Percentiles rank a stretch among this genome's conserved stretches.
These are phyloP conservation scores for Epizoanthus ramosus DNA, from an alignment of 92 coral and sea anemone species.

Conservation along the genomic window DNA sequence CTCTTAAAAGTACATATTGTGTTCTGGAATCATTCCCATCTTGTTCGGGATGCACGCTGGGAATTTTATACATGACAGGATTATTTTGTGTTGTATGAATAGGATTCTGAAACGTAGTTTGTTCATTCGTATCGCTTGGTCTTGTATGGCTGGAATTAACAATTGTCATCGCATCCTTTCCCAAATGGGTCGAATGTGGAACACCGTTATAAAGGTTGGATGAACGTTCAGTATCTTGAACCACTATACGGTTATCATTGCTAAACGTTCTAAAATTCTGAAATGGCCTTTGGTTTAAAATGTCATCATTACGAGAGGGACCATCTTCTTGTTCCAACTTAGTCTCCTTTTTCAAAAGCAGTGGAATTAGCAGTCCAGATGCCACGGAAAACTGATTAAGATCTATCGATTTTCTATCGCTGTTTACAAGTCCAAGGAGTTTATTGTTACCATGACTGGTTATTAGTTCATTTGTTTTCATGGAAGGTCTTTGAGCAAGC, in stretches of 20 bases:
- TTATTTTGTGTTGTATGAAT: too few relatives aligned
- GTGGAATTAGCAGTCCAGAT: slow-evolving; percentile 10
- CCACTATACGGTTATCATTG: background rate
- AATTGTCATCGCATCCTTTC: too few relatives aligned
- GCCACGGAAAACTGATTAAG: slow-evolving; percentile 1
- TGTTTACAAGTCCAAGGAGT: background rate
- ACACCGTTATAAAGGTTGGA: too few relatives aligned
- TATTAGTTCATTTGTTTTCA: background rate
- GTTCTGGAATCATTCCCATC: background rate
- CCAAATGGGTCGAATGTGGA: too few relatives aligned
- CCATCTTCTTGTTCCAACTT: background rate
- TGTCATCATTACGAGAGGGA: background rate
- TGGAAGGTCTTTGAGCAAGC: background rate
- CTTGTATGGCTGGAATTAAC: too few relatives aligned
- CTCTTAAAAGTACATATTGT: background rate
- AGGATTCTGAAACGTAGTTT: background rate
- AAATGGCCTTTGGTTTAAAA: background rate
- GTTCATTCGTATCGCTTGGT: background rate
- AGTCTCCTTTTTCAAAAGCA: slow-evolving; percentile 1
- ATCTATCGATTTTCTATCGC: background rate
- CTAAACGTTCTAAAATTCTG: background rate
- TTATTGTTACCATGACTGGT: background rate
- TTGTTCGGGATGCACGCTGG: background rate
- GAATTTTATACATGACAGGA: background rate
- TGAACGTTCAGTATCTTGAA: background rate